Evolutionary conservation across 2,797 vertebrate genomes (phyloP), one percentile per base, ranked within the genome.

Genomic region (Chiroxiphia lanceolata): DNA sequence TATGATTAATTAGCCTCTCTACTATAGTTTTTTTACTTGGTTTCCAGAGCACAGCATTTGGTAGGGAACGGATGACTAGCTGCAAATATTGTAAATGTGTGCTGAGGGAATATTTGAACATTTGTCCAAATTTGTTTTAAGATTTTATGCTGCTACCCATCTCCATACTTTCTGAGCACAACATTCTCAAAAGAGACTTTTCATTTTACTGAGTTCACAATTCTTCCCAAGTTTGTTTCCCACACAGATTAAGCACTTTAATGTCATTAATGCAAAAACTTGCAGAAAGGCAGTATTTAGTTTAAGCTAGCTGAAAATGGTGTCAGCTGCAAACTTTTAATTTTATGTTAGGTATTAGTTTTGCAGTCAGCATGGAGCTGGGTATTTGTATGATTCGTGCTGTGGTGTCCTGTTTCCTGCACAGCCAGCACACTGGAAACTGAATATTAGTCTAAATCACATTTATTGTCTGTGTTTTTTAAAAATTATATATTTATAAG

Each of bases 1-100:
- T 83, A 85, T 93, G 88, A 93, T 89, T 97, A 95, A 96, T 96
- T 95, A 96, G 31, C 22, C 33, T 87, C 74, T 95, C 72, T 61
- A 70, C n/a, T 21, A 78, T 68, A 92, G 19, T 40, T 65, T 89
- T 67, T 50, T 74, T 87, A 54, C 71, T 95, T 72, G 44, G 75
- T 93, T 96, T 97, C 87, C 86, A 96, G 74, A 65, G 91, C n/a
- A 90, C 61, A 90, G 29, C 67, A 93, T 95, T 95, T 84, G 8
- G 82, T 69, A 92, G 42, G 59, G 64, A 88, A 93, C 1, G 19
- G 74, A 82, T 83, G 80, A 84, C 72, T 93, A 61, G 74, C 56
- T 84, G 67, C 83, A 94, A 92, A 82, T 88, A 90, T 9, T 90
- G 74, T 69, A 88, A 83, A 75, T 71, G 42, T 65, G 61, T 92